Percentiles rank a stretch among this genome's conserved stretches.
These are phyloP conservation scores for Nettapus auritus DNA, from an alignment of 2,113 vertebrate species.

Conservation along the genomic window DNA sequence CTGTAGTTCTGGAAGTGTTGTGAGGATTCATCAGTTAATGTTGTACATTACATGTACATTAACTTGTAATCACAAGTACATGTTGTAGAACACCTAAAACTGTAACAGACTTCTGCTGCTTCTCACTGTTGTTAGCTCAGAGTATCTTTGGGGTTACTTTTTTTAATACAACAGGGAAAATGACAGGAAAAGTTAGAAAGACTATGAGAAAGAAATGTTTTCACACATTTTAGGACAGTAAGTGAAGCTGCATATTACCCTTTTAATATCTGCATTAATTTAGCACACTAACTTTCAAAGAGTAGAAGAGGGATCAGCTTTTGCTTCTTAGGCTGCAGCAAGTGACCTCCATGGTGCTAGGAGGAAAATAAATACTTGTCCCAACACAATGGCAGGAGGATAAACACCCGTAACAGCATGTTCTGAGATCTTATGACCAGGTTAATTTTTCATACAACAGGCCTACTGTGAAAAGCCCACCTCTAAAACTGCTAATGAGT, in stretches of 20 bases:
- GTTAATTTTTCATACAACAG: not conserved
- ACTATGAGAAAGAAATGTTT: not conserved
- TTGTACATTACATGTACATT: too few species aligned
- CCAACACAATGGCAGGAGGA: not conserved
- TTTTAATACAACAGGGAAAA: slow-evolving; percentile 22
- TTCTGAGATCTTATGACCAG: not conserved
- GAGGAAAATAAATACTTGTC: not conserved
- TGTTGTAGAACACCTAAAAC: not conserved
- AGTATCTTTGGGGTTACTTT: not conserved
- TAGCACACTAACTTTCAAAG: slow-evolving; percentile 53
- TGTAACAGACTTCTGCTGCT: not conserved
- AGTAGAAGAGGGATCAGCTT: slow-evolving; percentile 5
- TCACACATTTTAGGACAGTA: not conserved
- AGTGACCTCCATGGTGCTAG: not conserved
- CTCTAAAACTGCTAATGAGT: not conserved
- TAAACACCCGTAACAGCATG: not conserved
- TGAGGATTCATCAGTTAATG: not conserved
- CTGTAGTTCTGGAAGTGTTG: not conserved
- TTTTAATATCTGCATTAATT: slow-evolving; percentile 40
- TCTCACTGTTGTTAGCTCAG: not conserved
- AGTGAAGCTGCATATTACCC: slow-evolving; percentile 11
- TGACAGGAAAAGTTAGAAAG: slow-evolving; percentile 3
- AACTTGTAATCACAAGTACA: not conserved
- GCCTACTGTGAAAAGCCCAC: not conserved
- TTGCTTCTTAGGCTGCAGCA: not conserved